Evolutionary conservation across 2,797 vertebrate genomes (phyloP).

Genomic region (Protonibea diacanthus): DNA sequence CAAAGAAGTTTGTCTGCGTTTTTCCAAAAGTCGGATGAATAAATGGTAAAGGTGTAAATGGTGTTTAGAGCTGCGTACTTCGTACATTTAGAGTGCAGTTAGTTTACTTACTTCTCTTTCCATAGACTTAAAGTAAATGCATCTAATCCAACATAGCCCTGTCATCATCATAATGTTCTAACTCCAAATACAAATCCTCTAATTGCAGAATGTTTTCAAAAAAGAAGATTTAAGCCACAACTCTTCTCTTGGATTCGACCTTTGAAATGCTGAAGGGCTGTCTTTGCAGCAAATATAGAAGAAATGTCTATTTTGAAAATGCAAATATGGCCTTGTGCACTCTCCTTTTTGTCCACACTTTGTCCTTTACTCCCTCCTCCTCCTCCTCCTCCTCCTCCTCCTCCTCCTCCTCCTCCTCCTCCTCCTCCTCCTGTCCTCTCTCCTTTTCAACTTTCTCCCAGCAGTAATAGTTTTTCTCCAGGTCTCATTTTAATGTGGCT

Average conservation of each 20-base stretch:
- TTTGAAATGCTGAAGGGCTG: slow-evolving; percentile 5
- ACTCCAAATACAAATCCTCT: background rate
- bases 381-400: background rate
- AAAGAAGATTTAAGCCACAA: background rate
- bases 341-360: slow-evolving; percentile 46
- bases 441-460: slow-evolving; percentile 61
- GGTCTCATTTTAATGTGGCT: slow-evolving; percentile 72
- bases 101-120: background rate
- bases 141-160: slow-evolving; percentile 17
- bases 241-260: background rate
- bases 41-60: too few species aligned
- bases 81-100: too few species aligned
- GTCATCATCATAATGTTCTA: slow-evolving; percentile 3
- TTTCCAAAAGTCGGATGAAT: too few species aligned
- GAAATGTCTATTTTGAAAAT: slow-evolving; percentile 58
- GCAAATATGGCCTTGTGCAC: slow-evolving; percentile 50
- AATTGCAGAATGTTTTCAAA: background rate
- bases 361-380: slow-evolving; percentile 33
- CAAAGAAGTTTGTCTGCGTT: background rate
- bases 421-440: slow-evolving; percentile 14
- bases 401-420: slow-evolving; percentile 1
- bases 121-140: background rate
- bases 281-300: slow-evolving; percentile 24
- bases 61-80: too few species aligned
- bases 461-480: slow-evolving; percentile 72